These are phyloP conservation scores for Gastrophysa polygoni DNA, from an alignment of 2,888 invertebrate species.

Conservation along the genomic window DNA sequence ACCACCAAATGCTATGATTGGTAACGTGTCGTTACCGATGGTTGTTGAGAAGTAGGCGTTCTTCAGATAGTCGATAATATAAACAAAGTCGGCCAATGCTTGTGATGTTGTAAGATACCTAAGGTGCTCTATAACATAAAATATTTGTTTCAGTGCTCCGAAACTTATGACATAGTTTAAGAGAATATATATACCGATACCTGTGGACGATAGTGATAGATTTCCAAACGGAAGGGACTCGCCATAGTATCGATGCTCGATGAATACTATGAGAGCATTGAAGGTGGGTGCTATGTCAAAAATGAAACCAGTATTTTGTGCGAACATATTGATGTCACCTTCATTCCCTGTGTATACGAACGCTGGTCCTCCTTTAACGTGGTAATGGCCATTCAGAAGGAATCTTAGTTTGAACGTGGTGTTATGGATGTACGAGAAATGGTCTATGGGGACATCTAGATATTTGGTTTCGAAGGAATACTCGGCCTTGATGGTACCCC, in stretches of 20 bases:
- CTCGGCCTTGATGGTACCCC: background rate
- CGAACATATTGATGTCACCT: slow-evolving; percentile 88
- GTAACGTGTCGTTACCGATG: slow-evolving; percentile 61
- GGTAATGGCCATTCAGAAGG: slow-evolving; percentile 77
- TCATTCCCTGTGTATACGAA: slow-evolving; percentile 97
- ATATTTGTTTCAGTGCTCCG: no score
- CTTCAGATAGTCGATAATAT: slow-evolving; percentile 70
- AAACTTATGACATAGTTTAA: no score
- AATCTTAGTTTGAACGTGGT: slow-evolving; percentile 80
- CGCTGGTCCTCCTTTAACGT: slow-evolving; percentile 77
- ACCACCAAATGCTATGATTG: slow-evolving; percentile 84
- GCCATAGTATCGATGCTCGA: slow-evolving; percentile 96
- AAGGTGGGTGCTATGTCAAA: slow-evolving; percentile 88
- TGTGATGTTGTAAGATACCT: slow-evolving; percentile 89
- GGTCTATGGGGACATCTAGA: slow-evolving; percentile 77
- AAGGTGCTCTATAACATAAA: slow-evolving; percentile 60
- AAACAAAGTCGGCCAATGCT: slow-evolving; percentile 92
- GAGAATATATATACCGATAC: no score
- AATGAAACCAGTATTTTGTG: slow-evolving; percentile 90
- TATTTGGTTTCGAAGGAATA: slow-evolving; percentile 50
- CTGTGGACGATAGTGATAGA: slow-evolving; percentile 59
- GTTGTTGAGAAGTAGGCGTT: slow-evolving; percentile 41
- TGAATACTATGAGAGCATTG: slow-evolving; percentile 84
- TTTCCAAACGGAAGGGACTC: slow-evolving; percentile 86
- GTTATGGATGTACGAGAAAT: slow-evolving; percentile 77